These are phyloP conservation scores for Gastracanthus pulcherrimus DNA, from an alignment of 2,888 invertebrate species.

Conservation along the genomic window DNA sequence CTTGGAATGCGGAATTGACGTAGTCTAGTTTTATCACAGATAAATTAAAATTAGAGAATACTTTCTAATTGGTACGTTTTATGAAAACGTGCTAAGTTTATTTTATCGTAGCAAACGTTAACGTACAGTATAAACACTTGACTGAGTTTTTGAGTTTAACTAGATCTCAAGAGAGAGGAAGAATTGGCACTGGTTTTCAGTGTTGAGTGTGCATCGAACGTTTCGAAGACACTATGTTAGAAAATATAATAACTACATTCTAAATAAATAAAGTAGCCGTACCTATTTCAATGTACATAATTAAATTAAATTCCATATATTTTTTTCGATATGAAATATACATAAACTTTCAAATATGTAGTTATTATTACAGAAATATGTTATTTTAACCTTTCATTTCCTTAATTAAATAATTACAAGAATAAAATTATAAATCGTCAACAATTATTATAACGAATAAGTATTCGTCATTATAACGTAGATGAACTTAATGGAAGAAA, in stretches of 20 bases:
- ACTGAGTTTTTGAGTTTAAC: not conserved
- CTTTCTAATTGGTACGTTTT: not conserved
- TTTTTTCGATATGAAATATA: too few species aligned
- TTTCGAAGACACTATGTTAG: not conserved
- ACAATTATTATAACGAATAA: not conserved
- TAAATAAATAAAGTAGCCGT: not conserved
- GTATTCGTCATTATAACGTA: not conserved
- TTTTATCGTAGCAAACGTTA: not conserved
- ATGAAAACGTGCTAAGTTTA: not conserved
- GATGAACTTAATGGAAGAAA: not conserved
- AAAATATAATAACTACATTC: not conserved
- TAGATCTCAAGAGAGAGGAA: slow-evolving; percentile 17
- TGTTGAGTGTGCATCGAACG: not conserved
- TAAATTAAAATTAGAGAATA: not conserved
- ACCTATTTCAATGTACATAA: not conserved
- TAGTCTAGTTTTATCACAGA: too few species aligned
- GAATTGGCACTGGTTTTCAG: slow-evolving; percentile 20
- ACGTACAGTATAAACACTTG: not conserved
- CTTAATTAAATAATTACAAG: not conserved
- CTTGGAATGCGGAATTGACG: too few species aligned
- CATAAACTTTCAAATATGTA: not conserved
- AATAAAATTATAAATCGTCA: not conserved
- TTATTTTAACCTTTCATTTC: not conserved
- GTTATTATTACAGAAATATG: not conserved
- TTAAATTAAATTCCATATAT: not conserved